Evolutionary conservation across 2,113 vertebrate species (phyloP).

Genomic region (Chloropsis hardwickii): DNA sequence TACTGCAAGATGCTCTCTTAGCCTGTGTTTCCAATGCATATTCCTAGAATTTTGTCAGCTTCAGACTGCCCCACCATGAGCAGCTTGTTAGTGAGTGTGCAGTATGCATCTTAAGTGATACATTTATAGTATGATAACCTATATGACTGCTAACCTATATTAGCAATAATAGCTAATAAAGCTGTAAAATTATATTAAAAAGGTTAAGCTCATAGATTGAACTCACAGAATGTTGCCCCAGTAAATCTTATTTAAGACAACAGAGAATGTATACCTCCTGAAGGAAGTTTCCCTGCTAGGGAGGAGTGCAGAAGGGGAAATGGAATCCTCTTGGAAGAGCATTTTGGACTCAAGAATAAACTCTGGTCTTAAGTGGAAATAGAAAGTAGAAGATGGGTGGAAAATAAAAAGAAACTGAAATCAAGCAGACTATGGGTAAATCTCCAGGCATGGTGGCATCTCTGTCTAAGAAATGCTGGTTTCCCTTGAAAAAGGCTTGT

Average conservation of each 20-base stretch:
- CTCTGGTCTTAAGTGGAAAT: not conserved
- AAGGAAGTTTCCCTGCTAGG: not conserved
- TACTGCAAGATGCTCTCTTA: not conserved
- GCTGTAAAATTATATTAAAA: not conserved
- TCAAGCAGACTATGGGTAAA: not conserved
- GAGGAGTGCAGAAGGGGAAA: not conserved
- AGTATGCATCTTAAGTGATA: not conserved
- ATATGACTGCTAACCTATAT: not conserved
- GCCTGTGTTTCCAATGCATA: not conserved
- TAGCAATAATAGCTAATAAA: not conserved
- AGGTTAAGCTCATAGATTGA: not conserved
- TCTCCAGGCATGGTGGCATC: rapidly evolving
- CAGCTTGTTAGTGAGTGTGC: not conserved
- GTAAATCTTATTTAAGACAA: not conserved
- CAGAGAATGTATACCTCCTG: not conserved
- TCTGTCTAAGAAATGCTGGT: not conserved
- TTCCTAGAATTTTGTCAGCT: not conserved
- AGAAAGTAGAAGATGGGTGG: not conserved
- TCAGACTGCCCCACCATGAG: not conserved
- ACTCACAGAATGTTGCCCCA: not conserved
- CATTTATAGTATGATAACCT: not conserved
- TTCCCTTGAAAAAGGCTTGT: not conserved
- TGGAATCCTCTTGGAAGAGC: not conserved
- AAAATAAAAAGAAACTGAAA: not conserved
- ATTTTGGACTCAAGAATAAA: not conserved